Evolutionary conservation across 2,113 vertebrate species (phyloP), one percentile per base, ranked within the genome.

Genomic region (Glaucomys volans): DNA sequence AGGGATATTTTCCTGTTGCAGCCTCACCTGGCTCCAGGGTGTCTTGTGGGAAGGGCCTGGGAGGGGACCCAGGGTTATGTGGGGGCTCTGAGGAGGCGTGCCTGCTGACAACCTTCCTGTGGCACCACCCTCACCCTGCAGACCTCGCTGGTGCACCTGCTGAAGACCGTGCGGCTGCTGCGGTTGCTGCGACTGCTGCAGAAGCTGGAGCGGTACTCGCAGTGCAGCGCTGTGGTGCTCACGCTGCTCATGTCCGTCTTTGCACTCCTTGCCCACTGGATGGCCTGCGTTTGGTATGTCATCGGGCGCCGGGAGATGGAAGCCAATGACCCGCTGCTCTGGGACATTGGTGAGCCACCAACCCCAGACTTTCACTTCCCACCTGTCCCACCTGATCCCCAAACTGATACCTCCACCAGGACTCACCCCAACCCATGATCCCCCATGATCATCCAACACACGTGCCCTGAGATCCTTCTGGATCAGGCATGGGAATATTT

Each of bases 271-370:
- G 99, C 99, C 64, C 99, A 99, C 98, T 99, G 99, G 99, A 99
- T 99, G 99, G 99, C 99, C 97, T 99, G 99, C 97, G 98, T 99
- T 99, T 99, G 99, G 99, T 99, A 99, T 62, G 99, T 99, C 97
- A 99, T 99, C 69, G 99, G 99, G 96, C 99, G 99, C 97, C 99
- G 99, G 98, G 99, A 99, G 98, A 99, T 99, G 98, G 99, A 99
- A 95, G 98, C 98, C 97, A 99, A 99, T 16, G 99, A 99, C 95
- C 99, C 99, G 0, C 98, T 98, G 74, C 99, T 99, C 97, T 99
- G 99, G 99, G 99, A 99, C 97, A 99, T 99, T 54, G 99, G 99
- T 99, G 98, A 99, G 99, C 35, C 16, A 62, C 83, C 35, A 40
- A 32, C 82, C 82, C 57, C 35, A 57, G 81, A 72, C 57, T 85